phyloP scores from a whole-genome alignment of 1,140 invertebrate genomes.

The Zophobas atratus region DNA sequence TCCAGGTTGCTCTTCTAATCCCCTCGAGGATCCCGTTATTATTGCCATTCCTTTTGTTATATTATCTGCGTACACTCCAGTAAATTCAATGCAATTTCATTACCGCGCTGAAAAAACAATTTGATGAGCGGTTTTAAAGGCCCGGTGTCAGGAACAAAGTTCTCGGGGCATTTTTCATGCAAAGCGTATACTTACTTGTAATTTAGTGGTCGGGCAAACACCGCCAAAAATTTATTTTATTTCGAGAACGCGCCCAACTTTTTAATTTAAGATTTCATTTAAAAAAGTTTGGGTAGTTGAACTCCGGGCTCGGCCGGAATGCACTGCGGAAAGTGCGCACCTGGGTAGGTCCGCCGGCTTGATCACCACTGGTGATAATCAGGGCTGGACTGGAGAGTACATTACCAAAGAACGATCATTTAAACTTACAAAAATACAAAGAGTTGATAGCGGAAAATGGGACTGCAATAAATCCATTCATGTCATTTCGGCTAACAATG shows the following conservation, averaged over 20 bases:
- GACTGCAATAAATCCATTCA: too few species aligned
- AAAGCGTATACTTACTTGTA: conserved; percentile 14
- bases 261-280: background rate
- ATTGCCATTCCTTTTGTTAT: conserved; percentile 42
- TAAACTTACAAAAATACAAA: too few species aligned
- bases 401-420: too few species aligned
- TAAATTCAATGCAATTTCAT: conserved; percentile 44
- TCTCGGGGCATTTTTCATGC: conserved; percentile 14
- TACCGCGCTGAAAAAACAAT: conserved; percentile 21
- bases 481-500: too few species aligned
- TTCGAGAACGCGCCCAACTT: background rate
- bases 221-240: conserved; percentile 18
- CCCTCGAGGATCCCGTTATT: conserved; percentile 34
- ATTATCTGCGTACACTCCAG: conserved; percentile 34
- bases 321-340: background rate
- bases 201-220: conserved; percentile 17
- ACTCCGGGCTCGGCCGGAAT: too few species aligned
- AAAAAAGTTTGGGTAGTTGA: too few species aligned
- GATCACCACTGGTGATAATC: too few species aligned
- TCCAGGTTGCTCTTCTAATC: conserved; percentile 42
- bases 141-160: conserved; percentile 26
- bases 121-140: conserved; percentile 29
- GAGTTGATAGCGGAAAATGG: too few species aligned
- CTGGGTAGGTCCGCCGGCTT: background rate
- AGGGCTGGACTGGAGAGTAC: too few species aligned